Conservation (phyloP, 2,888 invertebrate genomes). For the Campaea margaritaria region DNA sequence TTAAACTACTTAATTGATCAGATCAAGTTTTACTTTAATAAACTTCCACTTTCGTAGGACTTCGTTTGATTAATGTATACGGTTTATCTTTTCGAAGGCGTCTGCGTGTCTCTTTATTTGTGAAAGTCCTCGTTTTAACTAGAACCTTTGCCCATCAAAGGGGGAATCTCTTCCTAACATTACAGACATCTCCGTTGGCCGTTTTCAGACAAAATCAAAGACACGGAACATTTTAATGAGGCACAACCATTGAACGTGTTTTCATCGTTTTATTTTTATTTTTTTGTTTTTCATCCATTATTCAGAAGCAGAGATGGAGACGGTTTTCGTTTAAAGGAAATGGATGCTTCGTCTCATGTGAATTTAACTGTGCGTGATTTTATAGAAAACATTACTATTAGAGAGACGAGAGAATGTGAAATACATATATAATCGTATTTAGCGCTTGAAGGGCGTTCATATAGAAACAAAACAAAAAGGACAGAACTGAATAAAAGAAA, state of each 20-base stretch:
- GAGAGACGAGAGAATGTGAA: background rate
- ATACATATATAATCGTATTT: background rate
- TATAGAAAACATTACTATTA: slow-evolving; percentile 2
- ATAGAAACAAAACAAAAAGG: slow-evolving; percentile 30
- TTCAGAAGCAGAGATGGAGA: slow-evolving; percentile 35
- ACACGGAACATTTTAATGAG: slow-evolving; percentile 84
- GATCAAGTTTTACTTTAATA: background rate
- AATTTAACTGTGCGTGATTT: slow-evolving; percentile 21
- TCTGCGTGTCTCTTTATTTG: slow-evolving; percentile 33
- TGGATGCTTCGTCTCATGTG: slow-evolving; percentile 24
- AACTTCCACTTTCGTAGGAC: background rate
- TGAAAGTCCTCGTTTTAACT: slow-evolving; percentile 32
- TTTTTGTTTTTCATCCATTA: slow-evolving; percentile 72
- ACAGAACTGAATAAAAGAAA: slow-evolving; percentile 27
- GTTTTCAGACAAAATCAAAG: slow-evolving; percentile 80
- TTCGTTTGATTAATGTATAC: slow-evolving; percentile 28
- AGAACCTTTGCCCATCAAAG: slow-evolving; percentile 44
- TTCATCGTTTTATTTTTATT: slow-evolving; percentile 62
- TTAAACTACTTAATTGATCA: too few species aligned
- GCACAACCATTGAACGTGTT: slow-evolving; percentile 61
- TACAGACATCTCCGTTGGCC: slow-evolving; percentile 66
- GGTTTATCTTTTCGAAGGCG: slow-evolving; percentile 31
- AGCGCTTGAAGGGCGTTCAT: slow-evolving; percentile 26
- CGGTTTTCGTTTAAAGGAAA: slow-evolving; percentile 39
- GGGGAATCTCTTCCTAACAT: slow-evolving; percentile 57